A percentile compares a stretch with the other conserved stretches of the same genome.
Conservation (phyloP, 2,888 invertebrate genomes). For the Seladonia tumulorum region DNA sequence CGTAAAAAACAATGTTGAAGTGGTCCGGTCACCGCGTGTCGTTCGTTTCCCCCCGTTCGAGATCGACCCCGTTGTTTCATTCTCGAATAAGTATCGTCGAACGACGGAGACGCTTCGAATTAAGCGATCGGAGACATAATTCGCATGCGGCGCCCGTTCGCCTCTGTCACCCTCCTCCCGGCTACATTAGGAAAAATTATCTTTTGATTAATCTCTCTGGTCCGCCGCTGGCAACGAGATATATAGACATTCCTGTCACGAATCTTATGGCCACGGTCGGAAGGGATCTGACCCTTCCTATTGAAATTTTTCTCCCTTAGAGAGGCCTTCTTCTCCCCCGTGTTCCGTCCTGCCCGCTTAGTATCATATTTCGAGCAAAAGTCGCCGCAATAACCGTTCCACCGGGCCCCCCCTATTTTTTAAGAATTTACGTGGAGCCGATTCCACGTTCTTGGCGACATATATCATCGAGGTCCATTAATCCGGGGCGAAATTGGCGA, state of each 20-base stretch:
- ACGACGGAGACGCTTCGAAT: conserved; percentile 1
- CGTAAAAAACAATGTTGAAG: conserved; percentile 24
- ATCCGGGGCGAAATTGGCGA: not conserved
- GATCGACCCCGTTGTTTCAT: conserved; percentile 14
- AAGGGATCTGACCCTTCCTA: conserved; percentile 56
- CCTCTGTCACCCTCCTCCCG: conserved; percentile 6
- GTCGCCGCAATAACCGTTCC: conserved; percentile 34
- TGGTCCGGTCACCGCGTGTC: not conserved
- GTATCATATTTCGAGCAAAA: conserved; percentile 34
- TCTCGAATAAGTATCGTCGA: conserved; percentile 16
- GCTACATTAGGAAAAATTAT: conserved; percentile 75
- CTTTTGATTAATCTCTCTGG: conserved; percentile 74
- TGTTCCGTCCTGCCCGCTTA: conserved; percentile 50
- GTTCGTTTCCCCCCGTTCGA: not conserved
- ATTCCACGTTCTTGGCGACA: not conserved
- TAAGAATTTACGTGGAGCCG: conserved; percentile 1
- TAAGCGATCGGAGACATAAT: conserved; percentile 50
- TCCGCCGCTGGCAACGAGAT: conserved; percentile 36
- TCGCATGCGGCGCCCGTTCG: conserved; percentile 54
- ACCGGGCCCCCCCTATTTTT: conserved; percentile 21
- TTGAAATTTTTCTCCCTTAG: conserved; percentile 45
- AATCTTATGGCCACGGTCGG: conserved; percentile 52
- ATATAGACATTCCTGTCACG: conserved; percentile 44
- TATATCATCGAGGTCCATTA: not conserved
- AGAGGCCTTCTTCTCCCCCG: conserved; percentile 10